Percentiles rank a stretch among this genome's conserved stretches.
phyloP scores from a whole-genome alignment of 2,888 invertebrate species.

The Microctonus brassicae region DNA sequence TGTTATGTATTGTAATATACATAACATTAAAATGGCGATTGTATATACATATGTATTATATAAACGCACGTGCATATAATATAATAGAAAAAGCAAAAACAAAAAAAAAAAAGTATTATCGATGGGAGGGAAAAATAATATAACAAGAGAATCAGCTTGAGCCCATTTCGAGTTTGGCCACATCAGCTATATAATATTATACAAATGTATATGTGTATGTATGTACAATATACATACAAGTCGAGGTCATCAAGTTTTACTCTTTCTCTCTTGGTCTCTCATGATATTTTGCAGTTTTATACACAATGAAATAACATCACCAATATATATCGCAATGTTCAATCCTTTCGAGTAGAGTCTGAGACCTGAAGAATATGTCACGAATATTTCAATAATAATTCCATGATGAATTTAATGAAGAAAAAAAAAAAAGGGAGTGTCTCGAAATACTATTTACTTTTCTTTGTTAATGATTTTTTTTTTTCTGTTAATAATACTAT shows the following conservation, averaged over 20 bases:
- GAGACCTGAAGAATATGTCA: not conserved
- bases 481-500: not conserved
- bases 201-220: no score
- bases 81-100: no score
- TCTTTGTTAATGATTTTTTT: not conserved
- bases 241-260: slow-evolving; percentile 59
- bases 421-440: not conserved
- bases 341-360: not conserved
- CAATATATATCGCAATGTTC: not conserved
- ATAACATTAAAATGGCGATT: no score
- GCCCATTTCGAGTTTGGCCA: slow-evolving; percentile 47
- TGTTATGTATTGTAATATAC: no score
- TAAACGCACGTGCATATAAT: not conserved
- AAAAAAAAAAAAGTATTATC: not conserved
- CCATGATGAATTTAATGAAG: no score
- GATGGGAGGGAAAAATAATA: not conserved
- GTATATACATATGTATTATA: no score
- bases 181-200: slow-evolving; percentile 49
- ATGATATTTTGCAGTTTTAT: slow-evolving; percentile 25
- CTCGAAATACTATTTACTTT: not conserved
- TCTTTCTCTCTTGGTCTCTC: slow-evolving; percentile 71
- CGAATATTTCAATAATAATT: slow-evolving; percentile 89
- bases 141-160: not conserved
- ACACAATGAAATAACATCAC: not conserved
- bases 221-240: no score